These are phyloP conservation scores for Teleogryllus occipitalis DNA, from an alignment of 1,140 invertebrate genomes.

Conservation along the genomic window DNA sequence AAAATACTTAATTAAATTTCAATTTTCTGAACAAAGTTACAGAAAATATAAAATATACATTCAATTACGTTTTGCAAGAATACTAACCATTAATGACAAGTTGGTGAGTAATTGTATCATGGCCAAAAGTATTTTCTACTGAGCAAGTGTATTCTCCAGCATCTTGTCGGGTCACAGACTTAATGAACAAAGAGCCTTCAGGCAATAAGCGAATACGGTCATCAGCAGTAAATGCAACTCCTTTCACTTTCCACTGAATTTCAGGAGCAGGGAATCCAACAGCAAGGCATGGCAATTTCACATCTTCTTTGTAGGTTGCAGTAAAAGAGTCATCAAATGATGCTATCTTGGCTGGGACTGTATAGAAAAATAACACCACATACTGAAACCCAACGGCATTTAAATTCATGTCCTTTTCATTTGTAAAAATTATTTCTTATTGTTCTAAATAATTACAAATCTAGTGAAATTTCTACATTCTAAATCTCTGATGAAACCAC, in stretches of 20 bases:
- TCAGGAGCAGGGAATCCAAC: constrained; percentile 82
- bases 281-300: constrained; percentile 81
- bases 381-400: too few species aligned
- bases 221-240: constrained; percentile 52
- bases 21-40: neutral
- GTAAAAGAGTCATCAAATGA: constrained; percentile 86
- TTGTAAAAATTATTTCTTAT: neutral
- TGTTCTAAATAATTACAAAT: too few species aligned
- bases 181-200: constrained; percentile 84
- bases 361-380: constrained; percentile 26
- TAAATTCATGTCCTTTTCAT: neutral
- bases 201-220: constrained; percentile 74
- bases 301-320: constrained; percentile 83
- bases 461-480: too few species aligned
- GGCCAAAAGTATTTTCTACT: constrained; percentile 87
- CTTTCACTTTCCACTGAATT: constrained; percentile 78
- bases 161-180: constrained; percentile 78
- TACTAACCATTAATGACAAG: constrained; percentile 71
- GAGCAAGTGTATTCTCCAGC: constrained; percentile 85
- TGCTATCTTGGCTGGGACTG: constrained; percentile 86
- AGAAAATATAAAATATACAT: neutral
- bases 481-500: too few species aligned
- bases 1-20: neutral
- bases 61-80: neutral
- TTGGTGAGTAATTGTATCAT: constrained; percentile 83